Evolutionary conservation across 1,140 invertebrate species (phyloP).

Genomic region (Elymnias hypermnestra): DNA sequence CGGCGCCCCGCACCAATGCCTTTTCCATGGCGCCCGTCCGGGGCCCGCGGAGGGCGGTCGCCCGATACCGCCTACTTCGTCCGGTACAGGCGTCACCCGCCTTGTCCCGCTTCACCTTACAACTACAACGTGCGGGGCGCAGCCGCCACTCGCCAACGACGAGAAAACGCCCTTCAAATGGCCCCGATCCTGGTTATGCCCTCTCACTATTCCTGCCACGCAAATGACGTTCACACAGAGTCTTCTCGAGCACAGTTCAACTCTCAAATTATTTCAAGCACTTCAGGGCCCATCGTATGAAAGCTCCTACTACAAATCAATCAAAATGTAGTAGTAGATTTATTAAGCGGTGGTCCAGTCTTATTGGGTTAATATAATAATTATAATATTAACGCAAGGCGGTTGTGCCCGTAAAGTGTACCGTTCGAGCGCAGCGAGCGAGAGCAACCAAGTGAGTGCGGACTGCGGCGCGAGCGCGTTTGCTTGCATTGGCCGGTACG

Average conservation of each 20-base stretch:
- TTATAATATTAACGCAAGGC: conserved; percentile 9
- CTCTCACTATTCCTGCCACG: conserved; percentile 5
- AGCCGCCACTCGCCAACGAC: conserved; percentile 37
- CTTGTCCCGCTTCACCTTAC: conserved; percentile 61
- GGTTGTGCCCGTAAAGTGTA: conserved; percentile 14
- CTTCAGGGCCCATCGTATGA: no score
- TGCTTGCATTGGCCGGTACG: conserved; percentile 21
- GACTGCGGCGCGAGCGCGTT: conserved; percentile 30
- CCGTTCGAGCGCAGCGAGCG: conserved; percentile 33
- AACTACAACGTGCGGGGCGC: conserved; percentile 33
- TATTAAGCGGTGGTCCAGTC: not conserved
- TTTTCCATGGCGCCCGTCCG: conserved; percentile 55
- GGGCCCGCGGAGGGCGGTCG: conserved; percentile 67
- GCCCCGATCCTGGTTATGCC: conserved; percentile 7
- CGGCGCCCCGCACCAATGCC: conserved; percentile 65
- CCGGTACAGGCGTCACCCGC: conserved; percentile 68
- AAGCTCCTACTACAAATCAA: no score
- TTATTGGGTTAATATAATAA: not conserved
- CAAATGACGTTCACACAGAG: not conserved
- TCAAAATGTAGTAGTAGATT: no score
- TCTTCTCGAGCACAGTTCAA: not conserved
- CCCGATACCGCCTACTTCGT: conserved; percentile 70
- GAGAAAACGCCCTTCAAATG: conserved; percentile 53
- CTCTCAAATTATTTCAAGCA: no score
- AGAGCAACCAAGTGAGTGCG: conserved; percentile 35